phyloP scores from a whole-genome alignment of 2,113 vertebrate species.

The Gallinago undulata region DNA sequence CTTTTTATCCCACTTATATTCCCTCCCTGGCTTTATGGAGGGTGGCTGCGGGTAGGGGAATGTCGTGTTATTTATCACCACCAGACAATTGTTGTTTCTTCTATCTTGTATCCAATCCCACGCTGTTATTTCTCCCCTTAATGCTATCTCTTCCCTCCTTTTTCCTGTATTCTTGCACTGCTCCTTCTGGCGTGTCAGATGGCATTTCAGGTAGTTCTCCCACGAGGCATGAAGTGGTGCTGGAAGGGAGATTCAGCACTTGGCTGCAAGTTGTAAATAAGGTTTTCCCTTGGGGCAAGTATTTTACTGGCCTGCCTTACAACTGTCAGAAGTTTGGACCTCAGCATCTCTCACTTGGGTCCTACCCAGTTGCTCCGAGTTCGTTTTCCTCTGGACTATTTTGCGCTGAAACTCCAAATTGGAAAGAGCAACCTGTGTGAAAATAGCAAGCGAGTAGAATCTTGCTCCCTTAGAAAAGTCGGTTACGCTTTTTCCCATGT shows the following conservation, averaged over 20 bases:
- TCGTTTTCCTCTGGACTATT: neutral
- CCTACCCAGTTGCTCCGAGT: neutral
- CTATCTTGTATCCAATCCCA: neutral
- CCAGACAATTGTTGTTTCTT: neutral
- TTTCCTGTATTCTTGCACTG: neutral
- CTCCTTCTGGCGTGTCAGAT: constrained; percentile 10
- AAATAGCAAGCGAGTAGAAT: constrained; percentile 25
- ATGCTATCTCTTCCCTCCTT: neutral
- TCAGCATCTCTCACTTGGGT: neutral
- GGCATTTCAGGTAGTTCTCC: neutral
- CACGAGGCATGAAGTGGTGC: neutral
- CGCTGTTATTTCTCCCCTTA: neutral
- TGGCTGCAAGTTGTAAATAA: neutral
- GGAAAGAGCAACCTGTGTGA: constrained; percentile 46
- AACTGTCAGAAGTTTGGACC: neutral
- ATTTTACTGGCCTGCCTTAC: neutral
- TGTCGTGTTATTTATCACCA: neutral
- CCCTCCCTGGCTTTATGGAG: neutral
- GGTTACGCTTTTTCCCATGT: constrained; percentile 59
- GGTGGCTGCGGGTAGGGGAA: neutral
- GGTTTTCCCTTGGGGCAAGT: neutral
- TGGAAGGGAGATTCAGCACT: neutral
- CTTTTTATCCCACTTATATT: constrained; percentile 1
- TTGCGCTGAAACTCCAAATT: constrained; percentile 21
- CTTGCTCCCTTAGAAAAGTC: constrained; percentile 39